Conservation (phyloP, 2,113 vertebrate genomes). For the Xyrauchen texanus region DNA sequence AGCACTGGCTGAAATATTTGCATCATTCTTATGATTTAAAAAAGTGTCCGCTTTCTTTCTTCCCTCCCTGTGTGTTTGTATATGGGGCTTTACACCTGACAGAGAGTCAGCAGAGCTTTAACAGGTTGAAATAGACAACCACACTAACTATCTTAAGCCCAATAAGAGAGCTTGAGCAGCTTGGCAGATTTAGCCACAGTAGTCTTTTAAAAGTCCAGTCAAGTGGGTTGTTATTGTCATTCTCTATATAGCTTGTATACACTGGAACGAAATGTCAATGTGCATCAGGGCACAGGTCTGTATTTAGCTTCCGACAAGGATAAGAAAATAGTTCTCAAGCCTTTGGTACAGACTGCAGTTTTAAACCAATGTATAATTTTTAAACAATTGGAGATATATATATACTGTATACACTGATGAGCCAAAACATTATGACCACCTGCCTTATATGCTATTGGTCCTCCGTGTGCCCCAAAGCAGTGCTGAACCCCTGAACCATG, state of each 20-base stretch:
- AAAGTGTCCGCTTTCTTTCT: conserved; percentile 32
- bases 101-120: conserved; percentile 77
- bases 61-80: conserved; percentile 60
- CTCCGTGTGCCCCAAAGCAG: no score
- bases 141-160: conserved; percentile 50
- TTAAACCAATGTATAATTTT: no score
- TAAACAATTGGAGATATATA: no score
- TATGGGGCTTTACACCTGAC: conserved; percentile 69
- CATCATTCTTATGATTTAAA: conserved; percentile 14
- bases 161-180: conserved; percentile 46
- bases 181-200: conserved; percentile 58
- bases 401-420: no score
- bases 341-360: no score
- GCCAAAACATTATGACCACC: no score
- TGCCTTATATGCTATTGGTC: no score
- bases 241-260: no score
- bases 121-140: conserved; percentile 80
- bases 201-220: conserved; percentile 45
- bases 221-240: no score
- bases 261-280: conserved; percentile 12
- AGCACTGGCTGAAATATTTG: neutral
- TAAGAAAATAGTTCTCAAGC: neutral
- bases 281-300: conserved; percentile 39
- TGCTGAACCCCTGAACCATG: no score
- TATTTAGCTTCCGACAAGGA: conserved; percentile 42